Base-by-base conservation (phyloP, 2,888 invertebrate species). In the Dusona sp. region DNA sequence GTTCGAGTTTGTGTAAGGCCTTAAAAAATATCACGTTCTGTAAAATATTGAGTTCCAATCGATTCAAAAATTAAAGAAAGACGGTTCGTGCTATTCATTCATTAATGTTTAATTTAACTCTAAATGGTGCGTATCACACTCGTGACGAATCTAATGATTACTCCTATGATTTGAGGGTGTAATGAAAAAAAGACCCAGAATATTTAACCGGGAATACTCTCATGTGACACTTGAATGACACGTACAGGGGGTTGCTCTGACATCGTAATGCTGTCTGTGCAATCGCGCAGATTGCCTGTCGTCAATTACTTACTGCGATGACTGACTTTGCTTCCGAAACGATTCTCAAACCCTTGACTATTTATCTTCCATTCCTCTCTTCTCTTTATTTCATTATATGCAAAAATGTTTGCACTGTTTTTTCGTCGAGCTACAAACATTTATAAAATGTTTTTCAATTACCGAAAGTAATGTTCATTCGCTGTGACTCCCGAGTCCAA, bases 141-240 rank as follows among this genome's bases (percentile, higher is more conserved):
- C 1, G 57, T 57, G 57, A 57, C 57, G 25, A 57, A 57, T 57
- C 1, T 25, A 3, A 25, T 57, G 57, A 48, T 48, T 48, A 48
- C 16, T 48, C 13, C 8, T 22, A 25, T 25, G 54, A 57, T 57
- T 57, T 25, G 22, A 75, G 83, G 79, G 78, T 64, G 79, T 65
- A 48, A 54, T 36, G 73, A 6, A 19, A 25, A 51, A n/a, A 64
- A 51, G 78, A 25, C 38, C 38, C 36, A 67, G 64, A 67, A 36
- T 22, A 67, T 77, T 54, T 81, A 61, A 33, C 83, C 72, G 64
- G 48, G 82, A 68, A 38, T 68, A 42, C 89, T 88, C 86, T 88
- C 86, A 84, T 88, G 88, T 90, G 92, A 93, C 93, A 93, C 89
- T 91, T 93, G 93, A 93, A 91, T 93, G 93, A 92, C 93, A 92